Base-by-base conservation (phyloP, 2,113 vertebrate genomes). In the Siphamia tubifer region DNA sequence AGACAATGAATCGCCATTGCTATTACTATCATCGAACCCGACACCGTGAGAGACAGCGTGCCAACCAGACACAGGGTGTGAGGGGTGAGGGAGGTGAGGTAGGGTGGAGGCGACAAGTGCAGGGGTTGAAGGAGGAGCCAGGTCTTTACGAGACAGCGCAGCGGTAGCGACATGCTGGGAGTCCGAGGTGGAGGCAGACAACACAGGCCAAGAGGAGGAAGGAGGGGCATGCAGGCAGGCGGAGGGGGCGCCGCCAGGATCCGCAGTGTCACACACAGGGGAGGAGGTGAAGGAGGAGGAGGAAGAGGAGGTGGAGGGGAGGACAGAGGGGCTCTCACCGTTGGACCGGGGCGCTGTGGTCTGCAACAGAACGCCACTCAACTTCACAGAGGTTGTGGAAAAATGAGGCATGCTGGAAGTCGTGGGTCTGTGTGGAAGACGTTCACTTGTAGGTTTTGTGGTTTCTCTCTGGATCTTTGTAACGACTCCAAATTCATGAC, bases 181-280 rank as follows among this genome's bases (percentile, higher is more conserved):
- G 56, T 93, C 92, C 89, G 78, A 73, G 86, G 91, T 90, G 81
- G 93, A 94, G 84, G 91, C 87, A 91, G 94, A 94, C 91, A 94
- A 92, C 75, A 95, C 73, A 81, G 89, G 92, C 83, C 90, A 93
- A 92, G 82, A 91, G 85, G 93, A 93, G 85, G 94, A 90, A 85
- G 94, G 87, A 81, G 93, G 94, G 83, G 92, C 96, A 98, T 97
- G 95, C 96, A 96, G 93, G 93, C 93, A 76, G 70, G 77, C 45
- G 43, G 67, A 77, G 28, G 81, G 55, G 79, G 49, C 49, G 4
- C 34, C 2, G 31, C 23, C 32, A 4, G 80, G 68, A 24, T 80
- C 79, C 91, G 84, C 85, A 77, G 92, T 72, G 72, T 83, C 92
- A 87, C 77, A 89, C 72, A 84, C 52, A 83, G 74, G 68, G 91